Evolutionary conservation across 2,797 vertebrate species (phyloP).

Genomic region (Rousettus madagascariensis): DNA sequence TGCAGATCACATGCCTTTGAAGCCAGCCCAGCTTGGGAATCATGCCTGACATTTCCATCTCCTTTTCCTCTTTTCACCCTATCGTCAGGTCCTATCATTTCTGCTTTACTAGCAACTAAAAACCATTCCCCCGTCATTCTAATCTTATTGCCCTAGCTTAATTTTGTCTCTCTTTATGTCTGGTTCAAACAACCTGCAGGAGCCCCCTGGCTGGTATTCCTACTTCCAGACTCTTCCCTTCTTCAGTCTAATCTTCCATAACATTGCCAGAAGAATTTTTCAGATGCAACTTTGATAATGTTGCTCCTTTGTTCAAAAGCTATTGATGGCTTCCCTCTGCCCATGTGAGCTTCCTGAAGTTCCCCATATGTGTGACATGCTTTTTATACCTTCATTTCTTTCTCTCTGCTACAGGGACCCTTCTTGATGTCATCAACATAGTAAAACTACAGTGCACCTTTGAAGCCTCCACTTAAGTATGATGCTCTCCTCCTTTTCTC

Average conservation of each 20-base stretch:
- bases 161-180: not conserved
- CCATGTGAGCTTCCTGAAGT: not conserved
- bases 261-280: not conserved
- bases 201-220: not conserved
- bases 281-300: not conserved
- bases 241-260: not conserved
- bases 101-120: not conserved
- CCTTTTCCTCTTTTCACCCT: not conserved
- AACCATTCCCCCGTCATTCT: not conserved
- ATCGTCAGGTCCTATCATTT: not conserved
- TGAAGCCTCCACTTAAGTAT: not conserved
- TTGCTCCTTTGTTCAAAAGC: not conserved
- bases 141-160: not conserved
- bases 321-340: not conserved
- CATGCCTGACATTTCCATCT: accelerated
- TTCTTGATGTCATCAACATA: not conserved
- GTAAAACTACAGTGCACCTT: not conserved
- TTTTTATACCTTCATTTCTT: not conserved
- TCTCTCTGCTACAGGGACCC: not conserved
- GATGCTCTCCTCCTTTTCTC: not conserved
- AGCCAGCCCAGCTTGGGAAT: not conserved
- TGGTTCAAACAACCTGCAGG: not conserved
- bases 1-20: not conserved
- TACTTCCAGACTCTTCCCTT: not conserved
- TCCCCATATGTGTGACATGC: not conserved